Evolutionary conservation across 2,888 invertebrate genomes (phyloP).

Genomic region (Heliconius cydno): DNA sequence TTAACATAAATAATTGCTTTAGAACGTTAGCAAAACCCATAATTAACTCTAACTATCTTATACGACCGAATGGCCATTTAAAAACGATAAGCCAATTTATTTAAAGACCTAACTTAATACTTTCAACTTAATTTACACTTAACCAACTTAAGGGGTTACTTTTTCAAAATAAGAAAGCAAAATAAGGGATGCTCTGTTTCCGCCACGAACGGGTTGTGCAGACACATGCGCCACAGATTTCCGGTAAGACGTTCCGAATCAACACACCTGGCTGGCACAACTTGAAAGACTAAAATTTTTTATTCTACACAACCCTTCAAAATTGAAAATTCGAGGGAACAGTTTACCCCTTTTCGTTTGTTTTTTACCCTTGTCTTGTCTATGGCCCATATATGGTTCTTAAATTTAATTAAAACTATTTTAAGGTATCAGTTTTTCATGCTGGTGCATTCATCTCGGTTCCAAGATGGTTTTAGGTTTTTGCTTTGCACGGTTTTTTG

Average conservation of each 20-base stretch:
- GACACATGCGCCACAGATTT: slow-evolving; percentile 80
- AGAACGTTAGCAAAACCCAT: neutral
- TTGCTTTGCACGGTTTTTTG: slow-evolving; percentile 64
- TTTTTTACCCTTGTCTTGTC: slow-evolving; percentile 58
- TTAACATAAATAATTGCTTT: neutral
- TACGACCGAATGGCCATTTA: neutral
- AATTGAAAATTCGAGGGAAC: slow-evolving; percentile 64
- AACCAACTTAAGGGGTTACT: slow-evolving; percentile 54
- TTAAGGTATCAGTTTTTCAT: slow-evolving; percentile 60
- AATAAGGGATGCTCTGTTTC: slow-evolving; percentile 77
- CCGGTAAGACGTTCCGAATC: slow-evolving; percentile 75
- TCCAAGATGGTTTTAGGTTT: slow-evolving; percentile 62
- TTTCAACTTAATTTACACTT: slow-evolving; percentile 35
- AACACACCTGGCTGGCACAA: slow-evolving; percentile 76
- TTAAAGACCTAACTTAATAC: slow-evolving; percentile 5
- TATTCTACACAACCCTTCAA: slow-evolving; percentile 70
- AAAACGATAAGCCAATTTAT: neutral
- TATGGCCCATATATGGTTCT: slow-evolving; percentile 57
- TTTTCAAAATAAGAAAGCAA: slow-evolving; percentile 63
- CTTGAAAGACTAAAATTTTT: slow-evolving; percentile 68
- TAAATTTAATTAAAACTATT: slow-evolving; percentile 53
- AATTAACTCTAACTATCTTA: neutral
- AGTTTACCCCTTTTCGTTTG: slow-evolving; percentile 69
- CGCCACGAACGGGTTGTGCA: slow-evolving; percentile 73
- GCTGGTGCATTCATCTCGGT: slow-evolving; percentile 44